Base-by-base conservation (phyloP, 2,113 vertebrate species). In the Anseranas semipalmata region DNA sequence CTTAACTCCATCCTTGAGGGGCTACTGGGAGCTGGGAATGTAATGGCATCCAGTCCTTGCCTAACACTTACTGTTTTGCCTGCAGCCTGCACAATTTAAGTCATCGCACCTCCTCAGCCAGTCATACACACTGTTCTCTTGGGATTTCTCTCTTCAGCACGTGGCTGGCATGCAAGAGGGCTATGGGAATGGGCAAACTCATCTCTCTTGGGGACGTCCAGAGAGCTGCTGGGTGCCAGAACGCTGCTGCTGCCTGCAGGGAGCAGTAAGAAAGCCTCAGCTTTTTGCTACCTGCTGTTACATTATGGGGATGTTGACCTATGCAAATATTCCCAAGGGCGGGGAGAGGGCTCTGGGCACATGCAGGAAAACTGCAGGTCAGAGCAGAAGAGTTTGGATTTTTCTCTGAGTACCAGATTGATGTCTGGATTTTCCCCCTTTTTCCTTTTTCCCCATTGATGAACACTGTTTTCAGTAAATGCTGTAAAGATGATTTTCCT, bases 401-500 rank as follows among this genome's bases (percentile, higher is more conserved):
- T 93, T 70, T 83, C 35, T 80, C 35, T 80, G 73, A 62, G 41
- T 33, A 80, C 43, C 55, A 74, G 72, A 74, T 2, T 55, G 37
- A 55, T 70, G 39, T 52, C 72, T 84, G 80, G 28, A 70, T 56
- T 75, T 83, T 32, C 19, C 6, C 2, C 25, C 41, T 6, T 74
- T 86, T 93, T 68, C 39, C 32, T 89, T 93, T 85, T 43, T 5
- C 41, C 28, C 46, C 24, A 2, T 5, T 77, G 72, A 83, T 56
- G 73, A 84, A 35, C 24, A 16, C 24, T 81, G 73, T 84, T 96
- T 92, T 67, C 89, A 91, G 73, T 89, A 95, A 93, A 84, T 60
- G 68, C 80, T 93, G 41, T 84, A 56, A 91, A 85, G 84, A 73
- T 28, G 76, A 56, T 85, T 93, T 91, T 94, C 48, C 89, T 80